These are phyloP conservation scores for Symphodus melops DNA, from an alignment of 2,113 vertebrate genomes.

Conservation along the genomic window DNA sequence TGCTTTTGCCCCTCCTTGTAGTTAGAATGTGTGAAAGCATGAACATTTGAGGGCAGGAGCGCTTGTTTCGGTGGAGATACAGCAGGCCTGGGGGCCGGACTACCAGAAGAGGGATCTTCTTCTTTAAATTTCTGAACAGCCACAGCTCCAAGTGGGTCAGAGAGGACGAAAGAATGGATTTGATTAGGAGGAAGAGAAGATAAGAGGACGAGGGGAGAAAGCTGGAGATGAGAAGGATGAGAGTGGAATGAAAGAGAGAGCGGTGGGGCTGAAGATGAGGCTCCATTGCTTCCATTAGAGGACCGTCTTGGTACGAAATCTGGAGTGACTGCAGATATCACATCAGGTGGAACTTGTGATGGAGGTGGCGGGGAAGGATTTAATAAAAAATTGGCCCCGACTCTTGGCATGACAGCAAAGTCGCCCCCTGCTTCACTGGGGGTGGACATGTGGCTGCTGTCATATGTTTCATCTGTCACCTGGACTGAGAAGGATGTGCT, in stretches of 20 bases:
- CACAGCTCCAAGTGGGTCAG: conserved; percentile 64
- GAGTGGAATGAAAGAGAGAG: conserved; percentile 62
- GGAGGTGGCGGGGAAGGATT: conserved; percentile 23
- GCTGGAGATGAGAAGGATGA: conserved; percentile 54
- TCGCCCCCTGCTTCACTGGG: conserved; percentile 73
- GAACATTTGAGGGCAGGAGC: conserved; percentile 76
- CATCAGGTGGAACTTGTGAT: conserved; percentile 52
- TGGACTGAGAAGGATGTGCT: conserved; percentile 88
- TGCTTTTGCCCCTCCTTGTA: conserved; percentile 67
- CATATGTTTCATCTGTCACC: conserved; percentile 86
- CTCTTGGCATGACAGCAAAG: conserved; percentile 23
- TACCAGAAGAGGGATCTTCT: conserved; percentile 24
- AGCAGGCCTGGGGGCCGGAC: conserved; percentile 7
- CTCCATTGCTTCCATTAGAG: conserved; percentile 20
- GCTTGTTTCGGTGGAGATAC: conserved; percentile 62
- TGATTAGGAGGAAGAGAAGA: conserved; percentile 56
- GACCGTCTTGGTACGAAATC: conserved; percentile 60
- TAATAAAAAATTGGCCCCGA: neutral
- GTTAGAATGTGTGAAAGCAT: conserved; percentile 64
- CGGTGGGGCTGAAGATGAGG: conserved; percentile 32
- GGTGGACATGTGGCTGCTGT: conserved; percentile 83
- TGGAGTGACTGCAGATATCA: conserved; percentile 47
- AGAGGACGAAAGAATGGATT: conserved; percentile 50
- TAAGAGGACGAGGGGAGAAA: conserved; percentile 62
- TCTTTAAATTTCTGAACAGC: conserved; percentile 39